Percentiles rank a stretch among this genome's conserved stretches.
Evolutionary conservation across 2,888 invertebrate genomes (phyloP).

Genomic region (Drosophila borealis): DNA sequence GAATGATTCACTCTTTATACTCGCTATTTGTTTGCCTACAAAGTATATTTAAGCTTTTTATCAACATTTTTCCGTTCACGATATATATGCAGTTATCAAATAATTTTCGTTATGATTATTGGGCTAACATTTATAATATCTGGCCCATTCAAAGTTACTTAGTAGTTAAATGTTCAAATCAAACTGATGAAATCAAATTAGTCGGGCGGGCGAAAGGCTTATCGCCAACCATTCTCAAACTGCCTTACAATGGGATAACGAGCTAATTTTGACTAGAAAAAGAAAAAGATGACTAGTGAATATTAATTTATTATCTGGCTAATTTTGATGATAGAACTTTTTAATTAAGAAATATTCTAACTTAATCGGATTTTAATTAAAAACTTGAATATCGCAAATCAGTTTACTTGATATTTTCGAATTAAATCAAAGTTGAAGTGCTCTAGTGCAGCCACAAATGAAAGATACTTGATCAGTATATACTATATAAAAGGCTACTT

Average conservation of each 20-base stretch:
- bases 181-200: constrained; percentile 61
- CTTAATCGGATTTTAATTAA: neutral
- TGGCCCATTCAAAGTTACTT: constrained; percentile 20
- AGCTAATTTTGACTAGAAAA: neutral
- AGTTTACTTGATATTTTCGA: no score
- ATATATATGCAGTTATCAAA: neutral
- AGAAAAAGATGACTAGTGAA: neutral
- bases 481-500: no score
- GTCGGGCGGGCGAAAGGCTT: constrained; percentile 22
- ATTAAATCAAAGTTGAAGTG: no score
- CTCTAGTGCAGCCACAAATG: no score
- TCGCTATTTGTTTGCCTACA: no score
- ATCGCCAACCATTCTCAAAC: constrained; percentile 32
- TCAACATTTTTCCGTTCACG: neutral
- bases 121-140: constrained; percentile 16
- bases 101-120: neutral
- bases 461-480: no score
- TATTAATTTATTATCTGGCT: no score
- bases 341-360: no score
- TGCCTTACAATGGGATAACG: constrained; percentile 26
- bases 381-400: neutral
- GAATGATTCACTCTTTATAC: neutral
- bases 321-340: no score
- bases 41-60: neutral
- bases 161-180: constrained; percentile 38